Base-by-base conservation (phyloP, 1,140 invertebrate species). In the Muscidifurax raptorellus region DNA sequence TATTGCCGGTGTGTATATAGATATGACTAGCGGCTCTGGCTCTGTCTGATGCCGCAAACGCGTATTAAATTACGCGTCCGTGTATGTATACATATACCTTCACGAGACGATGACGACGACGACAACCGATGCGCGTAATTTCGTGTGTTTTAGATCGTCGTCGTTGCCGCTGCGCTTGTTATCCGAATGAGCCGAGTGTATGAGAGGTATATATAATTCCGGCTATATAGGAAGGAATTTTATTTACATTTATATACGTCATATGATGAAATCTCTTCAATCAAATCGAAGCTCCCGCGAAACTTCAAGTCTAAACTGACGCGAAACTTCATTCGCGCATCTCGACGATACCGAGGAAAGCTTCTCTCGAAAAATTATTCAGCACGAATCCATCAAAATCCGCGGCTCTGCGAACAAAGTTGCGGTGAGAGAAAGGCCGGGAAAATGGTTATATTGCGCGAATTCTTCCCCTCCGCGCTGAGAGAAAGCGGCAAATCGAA, bases 401-500 rank as follows among this genome's bases (percentile, higher is more conserved):
- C 44, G 22, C n/a, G 1, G 22, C 36, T 52, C 40, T 72, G 13
- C 67, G 67, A 32, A 44, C 64, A 81, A 32, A 30, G 4, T 22
- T 36, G 22, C 3, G 27, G 30, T 36, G n/a, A 44, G 72, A 75
- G 22, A 47, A 40, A 44, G 36, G 27, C 6, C 13, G 66, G 4
- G 64, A 69, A 25, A 82, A 13, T 27, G 32, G 47, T 77, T 59
- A 77, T 77, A 77, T 77, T 77, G 30, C 59, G n/a, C 47, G 25
- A 66, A 77, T 77, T 77, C 47, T 77, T 77, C 13, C 13, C 25
- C 2, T 7, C 18, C 52, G 2, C 2, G 44, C 28, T n/a, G 52
- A 82, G 47, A 76, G 32, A 30, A n/a, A 71, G 40, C n/a, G n/a
- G 71, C 22, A 84, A 86, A 89, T 88, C 86, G 80, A 88, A 82